Conservation (phyloP, 2,888 invertebrate genomes). For the Rapana venosa region DNA sequence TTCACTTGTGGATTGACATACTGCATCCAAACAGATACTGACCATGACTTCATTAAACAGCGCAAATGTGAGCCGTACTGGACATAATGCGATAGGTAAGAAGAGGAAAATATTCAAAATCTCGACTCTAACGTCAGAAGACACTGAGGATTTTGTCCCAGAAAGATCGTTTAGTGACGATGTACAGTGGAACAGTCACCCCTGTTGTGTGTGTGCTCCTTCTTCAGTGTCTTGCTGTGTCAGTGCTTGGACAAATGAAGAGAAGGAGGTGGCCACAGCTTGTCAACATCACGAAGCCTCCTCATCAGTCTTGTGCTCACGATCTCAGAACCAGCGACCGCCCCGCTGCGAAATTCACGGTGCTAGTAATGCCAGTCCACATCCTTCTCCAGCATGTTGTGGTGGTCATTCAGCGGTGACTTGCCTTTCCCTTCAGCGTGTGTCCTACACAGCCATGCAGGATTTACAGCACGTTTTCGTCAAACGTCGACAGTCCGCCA, state of each 20-base stretch:
- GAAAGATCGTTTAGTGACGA: not conserved
- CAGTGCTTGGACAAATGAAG: not conserved
- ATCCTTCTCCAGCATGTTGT: not conserved
- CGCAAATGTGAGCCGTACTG: not conserved
- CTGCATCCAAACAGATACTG: not conserved
- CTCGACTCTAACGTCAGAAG: not conserved
- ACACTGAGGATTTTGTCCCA: not conserved
- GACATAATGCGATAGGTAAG: not conserved
- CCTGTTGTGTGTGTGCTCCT: not conserved
- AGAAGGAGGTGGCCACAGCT: not conserved
- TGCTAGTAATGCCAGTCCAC: not conserved
- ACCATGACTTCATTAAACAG: not conserved
- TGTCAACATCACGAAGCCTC: not conserved
- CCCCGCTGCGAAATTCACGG: not conserved
- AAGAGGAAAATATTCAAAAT: not conserved
- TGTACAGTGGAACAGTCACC: not conserved
- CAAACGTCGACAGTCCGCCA: constrained; percentile 81
- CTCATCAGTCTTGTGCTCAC: not conserved
- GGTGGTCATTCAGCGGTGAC: not conserved
- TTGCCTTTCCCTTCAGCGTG: not conserved
- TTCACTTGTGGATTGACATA: not conserved
- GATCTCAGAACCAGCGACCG: not conserved
- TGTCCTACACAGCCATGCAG: not conserved
- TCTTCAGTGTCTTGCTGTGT: not conserved
- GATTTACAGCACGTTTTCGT: constrained; percentile 28